Percentiles rank a stretch among this genome's conserved stretches.
Evolutionary conservation across 2,888 invertebrate genomes (phyloP).

Genomic region (Scaptomyza parva): DNA sequence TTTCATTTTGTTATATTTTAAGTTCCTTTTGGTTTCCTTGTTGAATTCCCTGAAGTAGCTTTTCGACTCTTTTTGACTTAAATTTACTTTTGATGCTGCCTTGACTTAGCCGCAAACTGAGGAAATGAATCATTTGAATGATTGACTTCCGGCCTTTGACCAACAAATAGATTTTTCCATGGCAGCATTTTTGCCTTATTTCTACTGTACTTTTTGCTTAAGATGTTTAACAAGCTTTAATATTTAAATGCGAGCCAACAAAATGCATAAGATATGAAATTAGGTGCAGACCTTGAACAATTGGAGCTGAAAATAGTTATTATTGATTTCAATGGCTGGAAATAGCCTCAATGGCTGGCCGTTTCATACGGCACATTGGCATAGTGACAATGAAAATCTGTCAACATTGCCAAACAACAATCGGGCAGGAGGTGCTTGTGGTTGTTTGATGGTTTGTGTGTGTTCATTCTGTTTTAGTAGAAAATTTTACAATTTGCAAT

Average conservation of each 20-base stretch:
- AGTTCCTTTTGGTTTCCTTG: background rate
- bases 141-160: conserved; percentile 67
- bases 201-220: conserved; percentile 4
- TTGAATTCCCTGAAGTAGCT: conserved; percentile 23
- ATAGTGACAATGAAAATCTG: conserved; percentile 68
- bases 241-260: conserved; percentile 41
- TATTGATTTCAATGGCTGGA: conserved; percentile 60
- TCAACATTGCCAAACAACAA: conserved; percentile 48
- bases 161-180: conserved; percentile 39
- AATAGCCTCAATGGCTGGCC: conserved; percentile 30
- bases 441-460: conserved; percentile 14
- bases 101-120: conserved; percentile 57
- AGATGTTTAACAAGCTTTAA: conserved; percentile 29
- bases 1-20: conserved; percentile 2
- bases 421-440: conserved; percentile 11
- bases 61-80: conserved; percentile 28
- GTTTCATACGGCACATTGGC: conserved; percentile 56
- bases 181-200: conserved; percentile 21
- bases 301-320: conserved; percentile 36
- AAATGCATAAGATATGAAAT: conserved; percentile 15
- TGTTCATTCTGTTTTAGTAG: conserved; percentile 61
- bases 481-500: conserved; percentile 79
- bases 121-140: conserved; percentile 76
- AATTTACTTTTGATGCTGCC: conserved; percentile 31
- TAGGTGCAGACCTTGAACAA: conserved; percentile 7